Conservation (phyloP, 2,113 vertebrate species). For the Muntiacus reevesi region DNA sequence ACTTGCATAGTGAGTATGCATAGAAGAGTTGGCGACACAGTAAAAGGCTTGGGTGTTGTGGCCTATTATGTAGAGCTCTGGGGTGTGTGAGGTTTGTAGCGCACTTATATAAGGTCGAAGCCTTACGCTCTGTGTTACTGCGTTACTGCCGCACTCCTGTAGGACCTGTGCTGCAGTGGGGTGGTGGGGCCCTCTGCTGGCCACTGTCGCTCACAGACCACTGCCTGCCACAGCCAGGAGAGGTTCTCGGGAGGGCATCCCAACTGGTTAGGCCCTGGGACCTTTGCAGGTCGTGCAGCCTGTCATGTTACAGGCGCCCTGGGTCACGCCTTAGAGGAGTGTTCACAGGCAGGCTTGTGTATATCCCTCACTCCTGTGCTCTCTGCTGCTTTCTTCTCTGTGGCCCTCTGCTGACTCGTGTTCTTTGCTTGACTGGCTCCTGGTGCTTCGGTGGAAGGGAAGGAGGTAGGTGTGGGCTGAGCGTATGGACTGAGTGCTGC, state of each 20-base stretch:
- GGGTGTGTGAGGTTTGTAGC: not conserved
- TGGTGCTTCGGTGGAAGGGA: not conserved
- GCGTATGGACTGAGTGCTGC: not conserved
- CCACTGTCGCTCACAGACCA: not conserved
- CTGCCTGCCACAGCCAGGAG: not conserved
- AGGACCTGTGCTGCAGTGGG: not conserved
- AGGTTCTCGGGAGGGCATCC: not conserved
- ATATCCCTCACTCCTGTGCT: not conserved
- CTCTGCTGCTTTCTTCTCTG: constrained; percentile 14
- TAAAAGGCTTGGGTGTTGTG: not conserved
- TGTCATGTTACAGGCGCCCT: not conserved
- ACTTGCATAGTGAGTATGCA: not conserved
- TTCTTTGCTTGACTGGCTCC: constrained; percentile 30
- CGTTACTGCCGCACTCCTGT: not conserved
- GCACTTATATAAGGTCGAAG: not conserved
- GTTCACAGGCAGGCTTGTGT: constrained; percentile 1
- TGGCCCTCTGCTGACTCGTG: constrained; percentile 27
- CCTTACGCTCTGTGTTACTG: not conserved
- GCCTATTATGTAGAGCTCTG: not conserved
- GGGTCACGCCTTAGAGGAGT: not conserved
- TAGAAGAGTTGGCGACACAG: not conserved
- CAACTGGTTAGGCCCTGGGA: not conserved
- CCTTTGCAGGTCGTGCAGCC: not conserved
- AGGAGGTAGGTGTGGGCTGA: not conserved
- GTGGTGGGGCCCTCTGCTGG: constrained; percentile 37